Evolutionary conservation across 2,888 invertebrate genomes (phyloP).

Genomic region (Rambutsinella grinnellia): DNA sequence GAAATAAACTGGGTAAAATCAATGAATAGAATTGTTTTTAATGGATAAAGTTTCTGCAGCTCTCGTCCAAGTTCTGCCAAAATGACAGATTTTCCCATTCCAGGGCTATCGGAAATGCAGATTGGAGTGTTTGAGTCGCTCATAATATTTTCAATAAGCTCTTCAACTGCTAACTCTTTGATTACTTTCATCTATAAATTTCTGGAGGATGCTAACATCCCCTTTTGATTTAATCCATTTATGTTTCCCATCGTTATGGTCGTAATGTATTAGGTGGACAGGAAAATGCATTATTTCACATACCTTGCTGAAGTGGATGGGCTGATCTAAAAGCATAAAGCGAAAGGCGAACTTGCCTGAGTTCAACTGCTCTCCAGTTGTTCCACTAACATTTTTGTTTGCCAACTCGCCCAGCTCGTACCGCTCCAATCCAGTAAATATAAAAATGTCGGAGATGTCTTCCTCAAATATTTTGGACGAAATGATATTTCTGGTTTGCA

Average conservation of each 20-base stretch:
- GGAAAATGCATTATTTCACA: no score
- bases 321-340: no score
- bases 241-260: no score
- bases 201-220: background rate
- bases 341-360: no score
- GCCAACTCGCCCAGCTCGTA: no score
- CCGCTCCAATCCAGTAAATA: no score
- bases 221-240: background rate
- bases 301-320: no score
- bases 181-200: background rate
- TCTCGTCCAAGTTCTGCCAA: background rate
- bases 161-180: background rate
- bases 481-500: background rate
- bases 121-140: background rate
- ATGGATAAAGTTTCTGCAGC: background rate
- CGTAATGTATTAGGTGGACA: no score
- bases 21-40: background rate
- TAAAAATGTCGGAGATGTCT: background rate
- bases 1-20: background rate
- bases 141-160: background rate
- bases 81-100: constrained; percentile 5
- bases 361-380: no score
- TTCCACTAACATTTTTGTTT: no score
- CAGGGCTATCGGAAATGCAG: background rate
- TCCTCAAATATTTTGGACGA: background rate